phyloP scores from a whole-genome alignment of 2,888 invertebrate species.

The Ophion slaviceki region DNA sequence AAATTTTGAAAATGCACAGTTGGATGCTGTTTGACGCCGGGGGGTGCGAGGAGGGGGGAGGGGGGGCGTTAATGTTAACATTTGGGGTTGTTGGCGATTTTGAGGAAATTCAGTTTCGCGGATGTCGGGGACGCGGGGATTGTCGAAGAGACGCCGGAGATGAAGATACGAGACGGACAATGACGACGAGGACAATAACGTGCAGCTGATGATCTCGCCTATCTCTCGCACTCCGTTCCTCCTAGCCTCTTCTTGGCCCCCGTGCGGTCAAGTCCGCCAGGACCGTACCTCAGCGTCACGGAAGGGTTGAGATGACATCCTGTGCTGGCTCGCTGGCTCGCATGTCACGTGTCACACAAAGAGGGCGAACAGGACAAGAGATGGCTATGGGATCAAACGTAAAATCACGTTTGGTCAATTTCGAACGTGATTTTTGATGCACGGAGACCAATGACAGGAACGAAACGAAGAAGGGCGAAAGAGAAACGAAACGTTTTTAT shows the following conservation, averaged over 20 bases:
- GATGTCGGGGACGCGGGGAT: background rate
- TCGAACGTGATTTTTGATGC: background rate
- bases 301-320: slow-evolving; percentile 71
- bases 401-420: background rate
- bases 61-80: too few species aligned
- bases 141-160: background rate
- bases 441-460: background rate
- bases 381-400: background rate
- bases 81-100: background rate
- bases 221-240: background rate
- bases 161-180: too few species aligned
- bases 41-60: too few species aligned
- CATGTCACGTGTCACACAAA: slow-evolving; percentile 63
- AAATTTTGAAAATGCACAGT: too few species aligned
- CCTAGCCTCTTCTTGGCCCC: background rate
- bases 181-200: slow-evolving; percentile 19
- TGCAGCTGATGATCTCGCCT: slow-evolving; percentile 40
- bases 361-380: background rate
- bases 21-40: too few species aligned
- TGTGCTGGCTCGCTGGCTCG: slow-evolving; percentile 59
- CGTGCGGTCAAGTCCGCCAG: slow-evolving; percentile 37
- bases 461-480: background rate
- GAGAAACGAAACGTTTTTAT: background rate
- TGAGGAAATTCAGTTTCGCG: background rate
- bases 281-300: slow-evolving; percentile 67